Conservation (phyloP, 2,888 invertebrate genomes). For the Sminthurinus aureus region DNA sequence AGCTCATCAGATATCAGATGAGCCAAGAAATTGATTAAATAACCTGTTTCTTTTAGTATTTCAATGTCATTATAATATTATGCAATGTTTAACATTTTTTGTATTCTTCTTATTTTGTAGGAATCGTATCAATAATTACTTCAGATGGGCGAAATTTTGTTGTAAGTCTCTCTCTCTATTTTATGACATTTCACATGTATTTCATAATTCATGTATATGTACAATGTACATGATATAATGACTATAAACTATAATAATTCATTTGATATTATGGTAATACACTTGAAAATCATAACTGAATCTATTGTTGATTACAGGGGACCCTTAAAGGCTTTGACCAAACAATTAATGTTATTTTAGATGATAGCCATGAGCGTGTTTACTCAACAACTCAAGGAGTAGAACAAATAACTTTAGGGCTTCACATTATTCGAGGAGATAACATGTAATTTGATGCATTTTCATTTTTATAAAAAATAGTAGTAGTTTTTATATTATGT, state of each 20-base stretch:
- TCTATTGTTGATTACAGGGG: conserved; percentile 76
- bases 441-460: conserved; percentile 77
- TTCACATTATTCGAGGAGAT: conserved; percentile 97
- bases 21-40: conserved; percentile 14
- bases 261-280: neutral
- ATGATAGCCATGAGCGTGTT: conserved; percentile 98
- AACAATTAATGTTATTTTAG: conserved; percentile 97
- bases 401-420: conserved; percentile 92
- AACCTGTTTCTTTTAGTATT: conserved; percentile 19
- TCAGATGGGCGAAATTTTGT: conserved; percentile 96
- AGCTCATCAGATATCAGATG: too few species aligned
- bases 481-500: neutral
- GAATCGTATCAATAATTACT: conserved; percentile 93
- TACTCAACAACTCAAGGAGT: conserved; percentile 92
- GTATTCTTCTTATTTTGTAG: conserved; percentile 62
- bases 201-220: neutral
- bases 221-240: too few species aligned
- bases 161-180: conserved; percentile 66
- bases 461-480: neutral
- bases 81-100: conserved; percentile 26
- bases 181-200: too few species aligned
- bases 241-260: conserved; percentile 1
- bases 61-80: too few species aligned
- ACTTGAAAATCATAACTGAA: neutral
- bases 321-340: conserved; percentile 98